phyloP scores from a whole-genome alignment of 2,888 invertebrate genomes.

The Asteroscopus sphinx region DNA sequence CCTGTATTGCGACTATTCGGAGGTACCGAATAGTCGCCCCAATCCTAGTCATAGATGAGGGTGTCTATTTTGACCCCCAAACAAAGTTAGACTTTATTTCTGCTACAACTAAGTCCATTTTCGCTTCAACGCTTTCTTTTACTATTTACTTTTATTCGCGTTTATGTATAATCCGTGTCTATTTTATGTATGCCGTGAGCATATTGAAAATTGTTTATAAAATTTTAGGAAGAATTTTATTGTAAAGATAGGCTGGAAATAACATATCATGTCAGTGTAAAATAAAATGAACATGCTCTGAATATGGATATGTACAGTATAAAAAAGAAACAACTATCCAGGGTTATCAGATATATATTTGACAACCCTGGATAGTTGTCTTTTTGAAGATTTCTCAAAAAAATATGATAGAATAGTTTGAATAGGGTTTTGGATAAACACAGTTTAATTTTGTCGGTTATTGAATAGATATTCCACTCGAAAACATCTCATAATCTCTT shows the following conservation, averaged over 20 bases:
- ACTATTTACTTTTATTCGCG: slow-evolving; percentile 43
- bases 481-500: no score
- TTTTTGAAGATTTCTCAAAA: no score
- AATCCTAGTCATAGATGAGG: slow-evolving; percentile 75
- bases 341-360: no score
- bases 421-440: no score
- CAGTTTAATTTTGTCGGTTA: no score
- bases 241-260: slow-evolving; percentile 11
- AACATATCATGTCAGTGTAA: slow-evolving; percentile 17
- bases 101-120: background rate
- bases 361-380: no score
- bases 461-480: no score
- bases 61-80: slow-evolving; percentile 55
- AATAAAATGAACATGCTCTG: slow-evolving; percentile 28
- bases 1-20: slow-evolving; percentile 35
- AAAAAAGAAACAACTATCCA: no score
- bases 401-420: no score
- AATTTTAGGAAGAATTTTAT: slow-evolving; percentile 43
- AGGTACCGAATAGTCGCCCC: slow-evolving; percentile 63
- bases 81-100: slow-evolving; percentile 39
- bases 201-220: slow-evolving; percentile 33
- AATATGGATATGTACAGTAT: no score
- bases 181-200: slow-evolving; percentile 46
- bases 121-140: slow-evolving; percentile 6
- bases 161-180: slow-evolving; percentile 41